Conservation (phyloP, 2,113 vertebrate species). For the Salvator merianae region DNA sequence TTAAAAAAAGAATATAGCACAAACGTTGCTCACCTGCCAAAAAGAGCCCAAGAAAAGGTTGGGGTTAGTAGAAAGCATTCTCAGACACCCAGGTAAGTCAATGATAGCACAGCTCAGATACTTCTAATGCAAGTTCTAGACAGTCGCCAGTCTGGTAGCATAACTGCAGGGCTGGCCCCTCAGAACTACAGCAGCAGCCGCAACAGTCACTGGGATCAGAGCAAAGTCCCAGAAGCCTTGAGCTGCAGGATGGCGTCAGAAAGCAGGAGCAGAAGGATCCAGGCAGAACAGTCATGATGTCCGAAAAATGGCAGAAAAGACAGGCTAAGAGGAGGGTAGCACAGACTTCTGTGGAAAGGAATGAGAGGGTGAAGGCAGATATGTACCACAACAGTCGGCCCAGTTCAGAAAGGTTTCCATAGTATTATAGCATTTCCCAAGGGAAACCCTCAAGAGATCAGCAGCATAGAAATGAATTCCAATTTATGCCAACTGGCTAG, state of each 20-base stretch:
- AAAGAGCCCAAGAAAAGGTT: neutral
- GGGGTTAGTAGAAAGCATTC: neutral
- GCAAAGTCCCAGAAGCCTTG: constrained; percentile 20
- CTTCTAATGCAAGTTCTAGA: constrained; percentile 77
- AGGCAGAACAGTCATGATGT: constrained; percentile 65
- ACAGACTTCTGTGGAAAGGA: constrained; percentile 65
- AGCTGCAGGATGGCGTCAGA: constrained; percentile 3
- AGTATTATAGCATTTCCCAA: no score
- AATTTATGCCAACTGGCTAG: neutral
- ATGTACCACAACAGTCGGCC: no score
- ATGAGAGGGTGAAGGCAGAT: neutral
- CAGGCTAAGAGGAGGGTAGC: constrained; percentile 73
- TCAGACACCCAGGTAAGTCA: constrained; percentile 37
- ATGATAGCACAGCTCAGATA: constrained; percentile 78
- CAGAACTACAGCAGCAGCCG: constrained; percentile 5
- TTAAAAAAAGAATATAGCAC: neutral
- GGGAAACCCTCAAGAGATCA: neutral
- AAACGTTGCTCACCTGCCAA: neutral
- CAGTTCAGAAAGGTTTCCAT: neutral
- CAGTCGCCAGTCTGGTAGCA: constrained; percentile 75
- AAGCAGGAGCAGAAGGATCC: constrained; percentile 54
- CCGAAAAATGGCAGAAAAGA: constrained; percentile 76
- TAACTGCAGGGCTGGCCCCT: constrained; percentile 63
- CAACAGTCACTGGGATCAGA: constrained; percentile 5
- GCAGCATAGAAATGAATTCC: neutral